Evolutionary conservation across 2,888 invertebrate species (phyloP).

Genomic region (Hyppa rectilinea): DNA sequence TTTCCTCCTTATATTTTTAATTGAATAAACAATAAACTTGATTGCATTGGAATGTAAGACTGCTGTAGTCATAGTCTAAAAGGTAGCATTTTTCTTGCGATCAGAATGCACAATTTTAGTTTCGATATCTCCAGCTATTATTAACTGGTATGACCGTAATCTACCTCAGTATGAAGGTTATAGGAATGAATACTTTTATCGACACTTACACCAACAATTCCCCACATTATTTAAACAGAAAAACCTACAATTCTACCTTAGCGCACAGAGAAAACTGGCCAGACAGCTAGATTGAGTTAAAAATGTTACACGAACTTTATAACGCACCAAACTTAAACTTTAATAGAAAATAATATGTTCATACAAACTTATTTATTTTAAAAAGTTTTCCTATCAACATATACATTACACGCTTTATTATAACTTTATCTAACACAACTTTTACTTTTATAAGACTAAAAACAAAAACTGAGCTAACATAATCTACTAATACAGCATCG

Average conservation of each 20-base stretch:
- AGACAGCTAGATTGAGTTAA: not conserved
- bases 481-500: conserved; percentile 53
- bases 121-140: not conserved
- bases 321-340: conserved; percentile 13
- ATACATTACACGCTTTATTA: conserved; percentile 10
- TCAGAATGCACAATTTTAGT: not conserved
- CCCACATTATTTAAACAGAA: not conserved
- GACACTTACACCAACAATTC: not conserved
- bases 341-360: conserved; percentile 24
- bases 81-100: too few relatives aligned
- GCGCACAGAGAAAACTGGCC: not conserved
- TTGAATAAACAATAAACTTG: too few relatives aligned
- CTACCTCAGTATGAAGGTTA: not conserved
- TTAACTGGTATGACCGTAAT: not conserved
- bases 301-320: not conserved
- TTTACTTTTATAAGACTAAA: conserved; percentile 12
- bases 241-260: not conserved
- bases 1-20: not conserved
- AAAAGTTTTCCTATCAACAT: conserved; percentile 16
- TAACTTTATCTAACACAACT: conserved; percentile 20
- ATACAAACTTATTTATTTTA: conserved; percentile 10
- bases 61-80: too few relatives aligned
- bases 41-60: not conserved
- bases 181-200: not conserved
- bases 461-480: conserved; percentile 31